Evolutionary conservation across 2,888 invertebrate species (phyloP), one percentile per base, ranked within the genome.

Genomic region (Camptogramma bilineatum): DNA sequence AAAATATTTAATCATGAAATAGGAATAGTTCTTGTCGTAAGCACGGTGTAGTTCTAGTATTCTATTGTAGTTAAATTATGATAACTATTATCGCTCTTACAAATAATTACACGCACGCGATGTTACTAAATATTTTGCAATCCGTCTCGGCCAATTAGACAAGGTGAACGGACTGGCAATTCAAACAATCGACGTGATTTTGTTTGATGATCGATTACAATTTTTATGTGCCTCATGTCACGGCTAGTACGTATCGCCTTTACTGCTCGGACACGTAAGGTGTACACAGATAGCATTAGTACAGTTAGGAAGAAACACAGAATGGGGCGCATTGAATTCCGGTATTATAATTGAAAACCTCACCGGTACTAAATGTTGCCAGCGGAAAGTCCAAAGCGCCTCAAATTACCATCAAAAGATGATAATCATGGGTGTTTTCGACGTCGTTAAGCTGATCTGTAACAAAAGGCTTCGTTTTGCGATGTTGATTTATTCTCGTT

Each of bases 361-460:
- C 91, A 92, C 91, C 91, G 89, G 86, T 90, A 83, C 84, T 79
- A 77, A 81, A 79, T 80, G 91, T 86, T 82, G 91, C 85, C 91
- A 90, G 91, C 87, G 80, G 89, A 84, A 82, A 85, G 81, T 90
- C 91, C 90, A 87, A 87, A 89, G 87, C 90, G 89, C 90, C 90
- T 86, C 88, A 88, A 84, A 90, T 85, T 90, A 92, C 87, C 91
- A 93, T 93, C 93, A 93, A 92, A 93, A 92, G 90, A 93, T 93
- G 90, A 93, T 93, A 88, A 93, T 91, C 93, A 93, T 93, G 73
- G 93, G 93, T 87, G 93, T 93, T 93, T 93, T 93, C 90, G 93
- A 93, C 86, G 93, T 93, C 85, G 93, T 88, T 88, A 93, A 89
- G 90, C 90, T 93, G 92, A 93, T 91, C 93, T 93, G 93, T 83